A percentile compares a stretch with the other conserved stretches of the same genome.
phyloP scores from a whole-genome alignment of 2,888 invertebrate genomes.

The Drosophila cracens region DNA sequence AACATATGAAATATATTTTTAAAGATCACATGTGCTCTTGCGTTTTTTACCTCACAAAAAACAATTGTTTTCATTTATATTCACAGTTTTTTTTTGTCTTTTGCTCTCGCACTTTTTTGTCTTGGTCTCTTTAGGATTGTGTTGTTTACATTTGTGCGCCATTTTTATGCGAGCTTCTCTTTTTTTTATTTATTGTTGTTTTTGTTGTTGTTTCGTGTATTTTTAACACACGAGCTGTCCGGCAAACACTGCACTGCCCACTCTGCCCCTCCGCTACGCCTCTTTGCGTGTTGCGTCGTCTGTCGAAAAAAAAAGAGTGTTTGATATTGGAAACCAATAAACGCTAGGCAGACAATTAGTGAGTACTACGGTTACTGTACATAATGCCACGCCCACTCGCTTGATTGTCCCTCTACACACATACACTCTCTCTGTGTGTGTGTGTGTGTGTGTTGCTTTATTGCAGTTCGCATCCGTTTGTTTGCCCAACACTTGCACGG shows the following conservation, averaged over 20 bases:
- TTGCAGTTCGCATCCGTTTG: conserved; percentile 47
- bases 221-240: conserved; percentile 66
- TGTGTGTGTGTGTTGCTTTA: conserved; percentile 29
- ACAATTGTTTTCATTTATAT: conserved; percentile 38
- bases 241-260: conserved; percentile 11
- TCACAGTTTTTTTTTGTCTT: background rate
- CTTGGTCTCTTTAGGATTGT: conserved; percentile 32
- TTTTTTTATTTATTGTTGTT: conserved; percentile 1
- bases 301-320: conserved; percentile 27
- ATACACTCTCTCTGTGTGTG: conserved; percentile 11
- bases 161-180: conserved; percentile 48
- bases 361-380: conserved; percentile 51
- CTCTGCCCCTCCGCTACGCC: background rate
- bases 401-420: conserved; percentile 22
- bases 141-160: conserved; percentile 61
- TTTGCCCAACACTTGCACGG: conserved; percentile 54
- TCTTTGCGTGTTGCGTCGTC: conserved; percentile 25
- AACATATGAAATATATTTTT: conserved; percentile 35
- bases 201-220: conserved; percentile 52
- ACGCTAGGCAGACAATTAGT: conserved; percentile 71
- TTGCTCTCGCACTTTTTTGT: background rate
- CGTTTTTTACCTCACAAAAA: conserved; percentile 17
- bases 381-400: conserved; percentile 29
- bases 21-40: conserved; percentile 28
- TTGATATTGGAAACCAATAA: conserved; percentile 65